These are phyloP conservation scores for Dromius quadrimaculatus DNA, from an alignment of 2,888 invertebrate species.

Conservation along the genomic window DNA sequence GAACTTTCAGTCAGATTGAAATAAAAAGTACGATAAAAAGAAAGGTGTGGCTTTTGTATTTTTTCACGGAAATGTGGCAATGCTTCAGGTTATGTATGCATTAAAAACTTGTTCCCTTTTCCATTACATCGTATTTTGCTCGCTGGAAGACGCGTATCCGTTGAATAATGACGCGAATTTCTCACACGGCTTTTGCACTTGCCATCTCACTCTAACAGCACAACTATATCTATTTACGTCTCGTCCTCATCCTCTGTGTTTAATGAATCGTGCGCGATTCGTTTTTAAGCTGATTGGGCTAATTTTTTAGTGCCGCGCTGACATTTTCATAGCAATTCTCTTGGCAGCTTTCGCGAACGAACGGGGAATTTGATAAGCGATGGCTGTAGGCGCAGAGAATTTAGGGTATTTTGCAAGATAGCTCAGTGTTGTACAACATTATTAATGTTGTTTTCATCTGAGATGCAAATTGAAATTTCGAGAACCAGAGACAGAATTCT, in stretches of 20 bases:
- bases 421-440: too few species aligned
- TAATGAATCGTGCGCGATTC: slow-evolving; percentile 42
- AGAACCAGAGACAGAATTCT: too few species aligned
- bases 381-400: too few species aligned
- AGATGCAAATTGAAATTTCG: too few species aligned
- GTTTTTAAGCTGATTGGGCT: slow-evolving; percentile 42
- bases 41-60: slow-evolving; percentile 18
- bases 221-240: slow-evolving; percentile 44
- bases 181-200: slow-evolving; percentile 4
- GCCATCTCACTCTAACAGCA: not conserved
- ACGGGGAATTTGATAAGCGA: too few species aligned
- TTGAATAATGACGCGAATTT: slow-evolving; percentile 40
- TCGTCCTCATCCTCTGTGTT: slow-evolving; percentile 22
- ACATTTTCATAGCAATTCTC: slow-evolving; percentile 1
- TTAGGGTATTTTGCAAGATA: too few species aligned
- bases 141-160: slow-evolving; percentile 27
- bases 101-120: slow-evolving; percentile 51
- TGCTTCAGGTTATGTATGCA: slow-evolving; percentile 47
- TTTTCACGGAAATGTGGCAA: slow-evolving; percentile 17
- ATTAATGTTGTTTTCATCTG: too few species aligned
- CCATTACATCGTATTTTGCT: slow-evolving; percentile 42
- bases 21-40: slow-evolving; percentile 12
- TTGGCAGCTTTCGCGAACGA: too few species aligned
- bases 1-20: slow-evolving; percentile 28
- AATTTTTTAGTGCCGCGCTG: slow-evolving; percentile 34